Conservation (phyloP, 1,140 invertebrate genomes). For the Bombus waltoni region DNA sequence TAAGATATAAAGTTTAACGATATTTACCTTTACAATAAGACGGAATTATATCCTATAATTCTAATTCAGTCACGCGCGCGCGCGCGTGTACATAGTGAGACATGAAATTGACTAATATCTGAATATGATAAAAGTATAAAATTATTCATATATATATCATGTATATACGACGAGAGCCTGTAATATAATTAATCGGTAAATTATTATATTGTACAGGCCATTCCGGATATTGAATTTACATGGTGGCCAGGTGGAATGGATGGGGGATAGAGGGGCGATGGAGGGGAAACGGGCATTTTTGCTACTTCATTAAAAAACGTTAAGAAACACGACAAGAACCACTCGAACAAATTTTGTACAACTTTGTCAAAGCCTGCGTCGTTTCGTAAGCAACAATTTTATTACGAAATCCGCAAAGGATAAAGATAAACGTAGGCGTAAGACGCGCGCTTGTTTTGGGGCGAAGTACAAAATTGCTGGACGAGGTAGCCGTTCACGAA, state of each 20-base stretch:
- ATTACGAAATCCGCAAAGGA: background rate
- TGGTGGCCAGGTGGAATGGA: too few relatives aligned
- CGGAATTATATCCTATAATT: background rate
- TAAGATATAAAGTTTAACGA: background rate
- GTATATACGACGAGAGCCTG: too few relatives aligned
- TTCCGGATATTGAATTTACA: too few relatives aligned
- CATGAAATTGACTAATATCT: too few relatives aligned
- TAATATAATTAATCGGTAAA: too few relatives aligned
- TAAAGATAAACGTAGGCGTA: background rate
- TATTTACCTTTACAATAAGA: background rate
- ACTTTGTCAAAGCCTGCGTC: background rate
- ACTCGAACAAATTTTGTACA: background rate
- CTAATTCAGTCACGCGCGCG: too few relatives aligned
- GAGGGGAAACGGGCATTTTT: too few relatives aligned
- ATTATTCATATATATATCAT: too few relatives aligned
- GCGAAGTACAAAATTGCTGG: background rate
- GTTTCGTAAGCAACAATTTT: background rate
- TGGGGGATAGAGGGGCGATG: too few relatives aligned
- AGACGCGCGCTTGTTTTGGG: background rate
- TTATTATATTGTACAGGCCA: too few relatives aligned
- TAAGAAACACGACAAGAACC: background rate
- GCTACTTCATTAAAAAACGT: accelerated
- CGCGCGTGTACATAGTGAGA: too few relatives aligned
- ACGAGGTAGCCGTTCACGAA: slow-evolving; percentile 19
- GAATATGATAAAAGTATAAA: too few relatives aligned